These are phyloP conservation scores for Esox niger DNA, from an alignment of 2,113 vertebrate genomes.

Conservation along the genomic window DNA sequence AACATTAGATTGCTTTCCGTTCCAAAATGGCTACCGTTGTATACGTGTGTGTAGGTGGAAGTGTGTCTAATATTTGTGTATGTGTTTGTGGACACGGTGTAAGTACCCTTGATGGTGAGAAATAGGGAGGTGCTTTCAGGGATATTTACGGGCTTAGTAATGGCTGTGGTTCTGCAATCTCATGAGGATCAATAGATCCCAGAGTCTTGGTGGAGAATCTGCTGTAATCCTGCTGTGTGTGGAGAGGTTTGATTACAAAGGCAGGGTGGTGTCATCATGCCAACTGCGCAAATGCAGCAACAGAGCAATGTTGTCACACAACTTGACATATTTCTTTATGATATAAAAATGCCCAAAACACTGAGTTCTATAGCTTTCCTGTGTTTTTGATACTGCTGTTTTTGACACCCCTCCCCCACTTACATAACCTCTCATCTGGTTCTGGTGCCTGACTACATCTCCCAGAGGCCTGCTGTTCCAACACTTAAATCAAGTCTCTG, in stretches of 20 bases:
- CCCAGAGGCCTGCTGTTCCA: conserved; percentile 8
- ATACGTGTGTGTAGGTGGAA: background rate
- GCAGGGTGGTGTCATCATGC: too few relatives aligned
- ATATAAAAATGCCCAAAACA: background rate
- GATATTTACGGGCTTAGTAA: background rate
- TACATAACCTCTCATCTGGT: conserved; percentile 9
- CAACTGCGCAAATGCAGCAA: too few relatives aligned
- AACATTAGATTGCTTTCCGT: background rate
- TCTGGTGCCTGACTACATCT: conserved; percentile 8
- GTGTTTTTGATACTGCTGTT: conserved; percentile 4
- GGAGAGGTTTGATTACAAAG: background rate
- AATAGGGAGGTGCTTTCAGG: background rate
- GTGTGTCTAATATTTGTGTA: background rate
- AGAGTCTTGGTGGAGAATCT: conserved; percentile 1
- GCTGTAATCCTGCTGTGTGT: background rate
- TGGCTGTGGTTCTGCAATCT: conserved; percentile 12
- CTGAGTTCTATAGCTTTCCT: background rate
- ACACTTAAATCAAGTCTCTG: background rate
- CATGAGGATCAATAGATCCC: background rate
- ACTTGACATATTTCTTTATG: too few relatives aligned
- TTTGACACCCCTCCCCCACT: conserved; percentile 19
- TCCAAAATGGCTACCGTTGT: background rate
- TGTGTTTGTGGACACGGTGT: background rate
- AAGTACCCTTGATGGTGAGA: background rate
- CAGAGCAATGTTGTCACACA: too few relatives aligned